Conservation (phyloP, 2,797 vertebrate species). For the Lutra lutra region DNA sequence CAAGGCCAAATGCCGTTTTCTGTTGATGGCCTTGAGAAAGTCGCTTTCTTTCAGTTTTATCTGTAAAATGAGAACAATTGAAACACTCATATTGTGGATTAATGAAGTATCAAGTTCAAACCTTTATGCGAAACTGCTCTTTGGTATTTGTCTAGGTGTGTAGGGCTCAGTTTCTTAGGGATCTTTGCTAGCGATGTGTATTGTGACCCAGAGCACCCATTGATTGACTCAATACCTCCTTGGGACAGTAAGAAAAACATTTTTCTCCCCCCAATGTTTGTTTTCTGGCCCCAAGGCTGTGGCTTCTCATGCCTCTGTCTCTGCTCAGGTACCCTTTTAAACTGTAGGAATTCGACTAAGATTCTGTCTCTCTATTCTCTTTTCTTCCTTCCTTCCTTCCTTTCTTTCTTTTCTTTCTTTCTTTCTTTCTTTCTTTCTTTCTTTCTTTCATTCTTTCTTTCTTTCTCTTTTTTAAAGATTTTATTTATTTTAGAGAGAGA, state of each 20-base stretch:
- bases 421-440: too few relatives aligned
- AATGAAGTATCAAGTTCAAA: constrained; percentile 8
- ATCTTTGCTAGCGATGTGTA: not conserved
- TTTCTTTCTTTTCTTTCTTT: too few relatives aligned
- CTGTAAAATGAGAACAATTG: not conserved
- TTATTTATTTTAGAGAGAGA: not conserved
- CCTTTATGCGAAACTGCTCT: not conserved
- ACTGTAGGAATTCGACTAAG: not conserved
- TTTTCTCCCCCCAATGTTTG: not conserved
- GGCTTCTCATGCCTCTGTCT: not conserved
- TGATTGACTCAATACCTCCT: not conserved
- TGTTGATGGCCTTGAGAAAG: not conserved
- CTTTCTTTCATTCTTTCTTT: too few relatives aligned
- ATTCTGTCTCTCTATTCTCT: not conserved
- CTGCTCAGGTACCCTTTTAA: not conserved
- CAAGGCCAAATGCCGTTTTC: not conserved
- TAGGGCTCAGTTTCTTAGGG: not conserved
- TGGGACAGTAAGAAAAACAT: not conserved
- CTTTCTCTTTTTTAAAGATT: not conserved
- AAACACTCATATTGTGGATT: not conserved
- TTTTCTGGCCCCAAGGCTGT: not conserved
- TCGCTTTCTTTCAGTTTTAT: not conserved
- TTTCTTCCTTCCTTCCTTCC: too few relatives aligned
- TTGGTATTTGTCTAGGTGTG: not conserved
- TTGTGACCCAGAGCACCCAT: not conserved